Conservation (phyloP, 23 tunicate species). For the Styela clava region DNA sequence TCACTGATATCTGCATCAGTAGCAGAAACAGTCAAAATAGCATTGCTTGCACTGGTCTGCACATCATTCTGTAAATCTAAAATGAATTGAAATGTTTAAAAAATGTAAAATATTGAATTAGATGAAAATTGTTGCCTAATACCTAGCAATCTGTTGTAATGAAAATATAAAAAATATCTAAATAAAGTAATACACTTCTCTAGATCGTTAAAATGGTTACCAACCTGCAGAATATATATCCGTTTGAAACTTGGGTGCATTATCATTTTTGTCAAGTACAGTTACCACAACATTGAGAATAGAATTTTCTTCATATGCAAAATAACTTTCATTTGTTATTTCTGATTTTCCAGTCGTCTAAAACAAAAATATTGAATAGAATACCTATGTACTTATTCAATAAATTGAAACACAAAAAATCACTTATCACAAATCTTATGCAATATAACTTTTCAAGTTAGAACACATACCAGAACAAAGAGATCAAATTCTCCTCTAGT, state of each 20-base stretch:
- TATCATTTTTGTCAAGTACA: conserved; percentile 50
- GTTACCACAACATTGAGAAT: conserved; percentile 32
- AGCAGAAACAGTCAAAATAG: conserved; percentile 36
- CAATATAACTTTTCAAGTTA: too few relatives aligned
- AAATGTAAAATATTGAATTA: too few relatives aligned
- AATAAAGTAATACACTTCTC: too few relatives aligned
- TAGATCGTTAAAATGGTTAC: too few relatives aligned
- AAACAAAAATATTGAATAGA: too few relatives aligned
- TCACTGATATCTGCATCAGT: conserved; percentile 34
- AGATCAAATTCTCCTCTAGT: conserved; percentile 7
- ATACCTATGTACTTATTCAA: too few relatives aligned
- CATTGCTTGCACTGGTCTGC: conserved; percentile 10
- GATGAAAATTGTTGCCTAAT: too few relatives aligned
- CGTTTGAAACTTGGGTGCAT: conserved; percentile 37
- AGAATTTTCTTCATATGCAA: background rate
- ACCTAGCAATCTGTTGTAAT: too few relatives aligned
- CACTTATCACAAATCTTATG: too few relatives aligned
- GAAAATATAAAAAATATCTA: too few relatives aligned
- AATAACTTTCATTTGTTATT: background rate
- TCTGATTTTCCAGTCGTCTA: conserved; percentile 1
- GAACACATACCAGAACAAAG: conserved; percentile 37
- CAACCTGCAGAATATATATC: conserved; percentile 31
- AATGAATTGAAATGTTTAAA: background rate
- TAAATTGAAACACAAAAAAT: too few relatives aligned
- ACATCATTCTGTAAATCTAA: conserved; percentile 44